Evolutionary conservation across 92 coral and sea anemone genomes (phyloP), one percentile per base, ranked within the genome.

Genomic region (Hydrozoanthus gracilis): DNA sequence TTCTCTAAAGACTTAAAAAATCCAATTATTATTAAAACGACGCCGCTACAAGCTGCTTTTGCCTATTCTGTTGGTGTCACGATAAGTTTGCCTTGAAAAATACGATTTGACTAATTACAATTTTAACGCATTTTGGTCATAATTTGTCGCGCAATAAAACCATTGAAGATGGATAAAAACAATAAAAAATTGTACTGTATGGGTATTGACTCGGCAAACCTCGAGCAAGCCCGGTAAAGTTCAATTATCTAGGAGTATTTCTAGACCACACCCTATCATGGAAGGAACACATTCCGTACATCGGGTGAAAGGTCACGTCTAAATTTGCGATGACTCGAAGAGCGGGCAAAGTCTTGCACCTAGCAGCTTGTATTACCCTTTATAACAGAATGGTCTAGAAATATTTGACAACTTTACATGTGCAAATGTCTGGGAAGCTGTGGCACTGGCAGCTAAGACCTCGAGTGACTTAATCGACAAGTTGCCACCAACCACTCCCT

Each of bases 241-340:
- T 90, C 51, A 90, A 90, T 27, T 90, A 87, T 68, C 82, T 87
- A 7, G 90, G 93, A 3, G 93, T 82, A 2, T 51, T 90, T 27
- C 46, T 90, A 27, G 93, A 90, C 35, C 90, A 87, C 50, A 52
- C 83, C 68, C 90, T 90, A 1, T 1, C 88, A 44, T 86, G 80
- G 83, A 84, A 86, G 20, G 87, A 79, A 0, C 71, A 90, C 70
- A 86, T 73, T 20, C 71, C 78, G 5, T 75, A 79, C 20, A 78
- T 90, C 18, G 64, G 67, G 14, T n/a, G 48, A 15, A 91, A 87
- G 52, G 83, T 91, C 79, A 82, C 85, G 3, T 90, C 88, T 39
- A 80, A 88, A 82, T 66, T 85, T 14, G 92, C 73, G 44, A 80
- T 87, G 60, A 73, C 86, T 39, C 87, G 67, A 27, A 78, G 76